phyloP scores from a whole-genome alignment of 2,888 invertebrate species.

The Cylloceria caligata region DNA sequence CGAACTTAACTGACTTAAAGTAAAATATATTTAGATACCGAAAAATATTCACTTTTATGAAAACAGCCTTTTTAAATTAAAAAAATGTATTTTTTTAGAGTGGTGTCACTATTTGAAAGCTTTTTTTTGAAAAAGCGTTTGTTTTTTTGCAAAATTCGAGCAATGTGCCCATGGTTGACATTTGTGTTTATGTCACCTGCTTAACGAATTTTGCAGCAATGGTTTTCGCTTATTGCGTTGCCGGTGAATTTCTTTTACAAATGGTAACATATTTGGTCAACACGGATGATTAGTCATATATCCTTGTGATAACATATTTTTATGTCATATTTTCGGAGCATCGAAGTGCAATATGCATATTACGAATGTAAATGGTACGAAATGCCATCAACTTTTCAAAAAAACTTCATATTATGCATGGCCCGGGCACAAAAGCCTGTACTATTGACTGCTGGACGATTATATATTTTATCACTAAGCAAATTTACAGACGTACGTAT shows the following conservation, averaged over 20 bases:
- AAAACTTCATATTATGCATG: conserved; percentile 85
- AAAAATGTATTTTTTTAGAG: too few species aligned
- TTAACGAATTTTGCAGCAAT: conserved; percentile 54
- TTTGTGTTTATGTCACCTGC: not conserved
- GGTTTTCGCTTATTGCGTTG: conserved; percentile 65
- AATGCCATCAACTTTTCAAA: conserved; percentile 84
- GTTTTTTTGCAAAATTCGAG: conserved; percentile 54
- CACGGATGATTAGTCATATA: too few species aligned
- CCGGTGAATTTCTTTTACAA: conserved; percentile 65
- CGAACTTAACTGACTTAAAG: too few species aligned
- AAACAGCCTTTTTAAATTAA: too few species aligned
- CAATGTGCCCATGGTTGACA: not conserved
- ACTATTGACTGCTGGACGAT: conserved; percentile 86
- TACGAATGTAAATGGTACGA: conserved; percentile 87
- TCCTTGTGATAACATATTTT: not conserved
- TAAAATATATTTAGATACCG: too few species aligned
- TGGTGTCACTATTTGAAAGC: too few species aligned
- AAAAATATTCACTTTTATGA: too few species aligned
- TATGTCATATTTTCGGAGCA: conserved; percentile 77
- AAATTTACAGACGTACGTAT: conserved; percentile 85
- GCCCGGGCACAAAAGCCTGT: conserved; percentile 85
- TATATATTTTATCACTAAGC: conserved; percentile 85
- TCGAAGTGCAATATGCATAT: conserved; percentile 85
- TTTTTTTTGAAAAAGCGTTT: not conserved
- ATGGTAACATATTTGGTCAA: too few species aligned